phyloP scores from a whole-genome alignment of 2,888 invertebrate genomes.

The Tenthredo mesomela region DNA sequence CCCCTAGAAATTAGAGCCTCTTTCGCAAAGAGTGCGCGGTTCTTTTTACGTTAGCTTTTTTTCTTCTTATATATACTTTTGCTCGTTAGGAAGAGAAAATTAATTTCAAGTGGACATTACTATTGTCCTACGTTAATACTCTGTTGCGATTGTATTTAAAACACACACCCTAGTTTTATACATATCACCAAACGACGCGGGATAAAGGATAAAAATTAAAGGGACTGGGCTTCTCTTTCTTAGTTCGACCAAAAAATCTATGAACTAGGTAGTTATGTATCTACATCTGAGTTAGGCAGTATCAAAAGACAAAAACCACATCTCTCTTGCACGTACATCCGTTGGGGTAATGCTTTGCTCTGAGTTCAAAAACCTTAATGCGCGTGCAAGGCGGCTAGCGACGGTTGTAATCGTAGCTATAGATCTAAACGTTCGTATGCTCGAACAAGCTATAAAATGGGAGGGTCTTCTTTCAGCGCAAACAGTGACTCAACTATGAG shows the following conservation, averaged over 20 bases:
- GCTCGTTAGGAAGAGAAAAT: conserved; percentile 37
- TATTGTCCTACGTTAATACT: background rate
- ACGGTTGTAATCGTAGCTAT: conserved; percentile 46
- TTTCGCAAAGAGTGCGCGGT: background rate
- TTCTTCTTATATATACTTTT: background rate
- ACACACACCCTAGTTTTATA: background rate
- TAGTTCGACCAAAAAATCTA: conserved; percentile 8
- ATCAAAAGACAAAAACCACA: conserved; percentile 42
- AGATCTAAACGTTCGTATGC: conserved; percentile 22
- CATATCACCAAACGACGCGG: background rate
- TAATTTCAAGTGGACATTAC: conserved; percentile 34
- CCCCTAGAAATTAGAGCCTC: conserved; percentile 20
- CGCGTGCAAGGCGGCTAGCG: conserved; percentile 59
- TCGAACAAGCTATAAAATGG: conserved; percentile 39
- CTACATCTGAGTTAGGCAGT: conserved; percentile 23
- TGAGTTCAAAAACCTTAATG: conserved; percentile 64
- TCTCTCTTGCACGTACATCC: conserved; percentile 50
- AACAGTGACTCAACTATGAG: conserved; percentile 26
- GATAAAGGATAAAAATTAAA: conserved; percentile 52
- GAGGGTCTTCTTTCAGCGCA: conserved; percentile 20
- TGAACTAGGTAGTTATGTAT: conserved; percentile 14
- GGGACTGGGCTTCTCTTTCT: conserved; percentile 36
- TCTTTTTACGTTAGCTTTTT: conserved; percentile 17
- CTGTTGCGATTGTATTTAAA: conserved; percentile 17
- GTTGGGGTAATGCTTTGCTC: conserved; percentile 57